A percentile compares a stretch with the other conserved stretches of the same genome.
Evolutionary conservation across 2,113 vertebrate genomes (phyloP).

Genomic region (Amblyopsis rosae): DNA sequence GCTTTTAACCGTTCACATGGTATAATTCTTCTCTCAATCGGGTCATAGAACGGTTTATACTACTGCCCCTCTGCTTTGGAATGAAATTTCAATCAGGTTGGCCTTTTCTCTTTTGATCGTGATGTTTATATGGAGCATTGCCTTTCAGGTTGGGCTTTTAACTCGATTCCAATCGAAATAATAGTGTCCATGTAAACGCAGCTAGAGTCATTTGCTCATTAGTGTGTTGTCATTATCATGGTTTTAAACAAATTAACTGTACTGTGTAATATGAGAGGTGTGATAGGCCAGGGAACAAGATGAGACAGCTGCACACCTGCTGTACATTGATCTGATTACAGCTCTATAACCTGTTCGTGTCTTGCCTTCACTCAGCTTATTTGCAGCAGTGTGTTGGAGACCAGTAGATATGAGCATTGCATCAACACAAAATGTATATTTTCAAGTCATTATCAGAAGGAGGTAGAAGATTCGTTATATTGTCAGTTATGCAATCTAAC

Average conservation of each 20-base stretch:
- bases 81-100: no score
- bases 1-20: no score
- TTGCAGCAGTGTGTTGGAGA: slow-evolving; percentile 18
- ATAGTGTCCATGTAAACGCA: no score
- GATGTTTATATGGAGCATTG: no score
- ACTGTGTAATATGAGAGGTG: not conserved
- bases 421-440: slow-evolving; percentile 6
- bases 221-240: slow-evolving; percentile 7
- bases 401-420: slow-evolving; percentile 6
- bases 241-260: not conserved
- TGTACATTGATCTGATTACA: slow-evolving; percentile 32
- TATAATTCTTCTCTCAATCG: no score
- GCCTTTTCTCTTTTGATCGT: no score
- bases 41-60: no score
- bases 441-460: slow-evolving; percentile 5
- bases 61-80: no score
- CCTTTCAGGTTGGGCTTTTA: no score
- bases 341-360: slow-evolving; percentile 40
- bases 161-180: no score
- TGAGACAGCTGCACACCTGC: slow-evolving; percentile 5
- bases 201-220: not conserved
- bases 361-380: slow-evolving; percentile 11
- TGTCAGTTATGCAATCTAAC: not conserved
- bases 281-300: not conserved
- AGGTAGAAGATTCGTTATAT: not conserved